A percentile compares a stretch with the other conserved stretches of the same genome.
Conservation (phyloP, 2,113 vertebrate species). For the Trichomycterus rosablanca region DNA sequence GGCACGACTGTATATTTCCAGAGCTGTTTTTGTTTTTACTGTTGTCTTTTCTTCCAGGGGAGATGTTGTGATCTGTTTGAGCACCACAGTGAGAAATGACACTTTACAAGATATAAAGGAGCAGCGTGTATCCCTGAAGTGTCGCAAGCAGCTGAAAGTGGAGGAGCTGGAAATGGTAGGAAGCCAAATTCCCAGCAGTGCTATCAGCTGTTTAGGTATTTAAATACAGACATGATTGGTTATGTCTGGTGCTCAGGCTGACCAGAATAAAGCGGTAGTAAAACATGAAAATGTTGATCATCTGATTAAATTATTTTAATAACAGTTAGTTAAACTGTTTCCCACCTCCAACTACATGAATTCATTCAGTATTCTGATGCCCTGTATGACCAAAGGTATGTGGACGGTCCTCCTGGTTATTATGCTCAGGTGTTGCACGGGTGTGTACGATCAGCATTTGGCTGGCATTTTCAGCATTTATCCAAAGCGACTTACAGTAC, state of each 20-base stretch:
- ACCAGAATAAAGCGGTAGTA: too few relatives aligned
- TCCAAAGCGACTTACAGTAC: too few relatives aligned
- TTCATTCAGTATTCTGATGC: too few relatives aligned
- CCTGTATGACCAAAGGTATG: too few relatives aligned
- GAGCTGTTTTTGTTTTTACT: background rate
- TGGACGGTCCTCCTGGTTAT: too few relatives aligned
- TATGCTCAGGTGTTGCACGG: too few relatives aligned
- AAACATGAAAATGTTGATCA: too few relatives aligned
- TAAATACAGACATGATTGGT: too few relatives aligned
- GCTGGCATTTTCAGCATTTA: too few relatives aligned
- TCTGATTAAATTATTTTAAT: background rate
- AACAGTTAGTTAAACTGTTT: background rate
- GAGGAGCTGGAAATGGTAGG: conserved; percentile 86
- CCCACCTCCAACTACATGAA: background rate
- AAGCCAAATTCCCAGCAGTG: background rate
- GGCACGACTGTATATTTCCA: background rate
- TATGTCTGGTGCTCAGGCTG: too few relatives aligned
- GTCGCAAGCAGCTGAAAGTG: conserved; percentile 81
- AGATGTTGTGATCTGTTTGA: conserved; percentile 85
- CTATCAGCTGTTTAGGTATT: too few relatives aligned
- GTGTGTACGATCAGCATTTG: too few relatives aligned
- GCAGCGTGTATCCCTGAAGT: conserved; percentile 82
- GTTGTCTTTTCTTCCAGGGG: conserved; percentile 60
- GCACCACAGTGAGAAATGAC: conserved; percentile 83
- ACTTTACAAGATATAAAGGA: conserved; percentile 84